These are phyloP conservation scores for Drosophila pseudoananassae DNA, from an alignment of 1,140 invertebrate species.

Conservation along the genomic window DNA sequence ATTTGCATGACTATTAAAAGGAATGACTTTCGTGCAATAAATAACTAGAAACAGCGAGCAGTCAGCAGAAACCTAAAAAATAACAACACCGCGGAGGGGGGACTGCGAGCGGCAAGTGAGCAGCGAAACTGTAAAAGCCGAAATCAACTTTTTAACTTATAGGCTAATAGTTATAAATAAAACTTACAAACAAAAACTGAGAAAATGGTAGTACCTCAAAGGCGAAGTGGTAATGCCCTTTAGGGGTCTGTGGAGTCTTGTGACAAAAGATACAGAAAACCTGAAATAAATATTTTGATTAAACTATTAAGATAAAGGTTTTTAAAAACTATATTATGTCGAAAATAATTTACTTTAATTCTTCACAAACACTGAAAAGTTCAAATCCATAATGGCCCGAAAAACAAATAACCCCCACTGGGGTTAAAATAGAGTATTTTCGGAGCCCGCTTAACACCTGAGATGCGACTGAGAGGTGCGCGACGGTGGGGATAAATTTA, in stretches of 20 bases:
- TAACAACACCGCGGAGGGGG: slow-evolving; percentile 18
- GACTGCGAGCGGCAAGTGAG: slow-evolving; percentile 12
- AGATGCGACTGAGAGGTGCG: slow-evolving; percentile 47
- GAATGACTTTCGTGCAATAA: slow-evolving; percentile 81
- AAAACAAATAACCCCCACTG: neutral
- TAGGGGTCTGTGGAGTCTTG: neutral
- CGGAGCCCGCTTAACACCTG: slow-evolving; percentile 73
- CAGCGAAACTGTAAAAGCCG: slow-evolving; percentile 63
- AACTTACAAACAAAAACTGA: slow-evolving; percentile 17
- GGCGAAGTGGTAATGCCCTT: slow-evolving; percentile 32
- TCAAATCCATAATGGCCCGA: neutral
- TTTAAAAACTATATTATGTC: too few relatives aligned
- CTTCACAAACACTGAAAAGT: neutral
- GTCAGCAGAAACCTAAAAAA: slow-evolving; percentile 33
- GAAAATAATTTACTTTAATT: too few relatives aligned
- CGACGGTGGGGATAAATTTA: slow-evolving; percentile 60
- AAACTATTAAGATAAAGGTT: too few relatives aligned
- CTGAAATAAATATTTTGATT: too few relatives aligned
- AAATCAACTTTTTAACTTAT: slow-evolving; percentile 45
- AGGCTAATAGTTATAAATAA: slow-evolving; percentile 48
- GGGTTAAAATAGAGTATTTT: slow-evolving; percentile 28
- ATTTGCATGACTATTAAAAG: slow-evolving; percentile 82
- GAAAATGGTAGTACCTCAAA: neutral
- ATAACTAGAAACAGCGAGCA: slow-evolving; percentile 50
- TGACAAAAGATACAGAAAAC: too few relatives aligned